Evolutionary conservation across 2,888 invertebrate species (phyloP).

Genomic region (Thymelicus lineola): DNA sequence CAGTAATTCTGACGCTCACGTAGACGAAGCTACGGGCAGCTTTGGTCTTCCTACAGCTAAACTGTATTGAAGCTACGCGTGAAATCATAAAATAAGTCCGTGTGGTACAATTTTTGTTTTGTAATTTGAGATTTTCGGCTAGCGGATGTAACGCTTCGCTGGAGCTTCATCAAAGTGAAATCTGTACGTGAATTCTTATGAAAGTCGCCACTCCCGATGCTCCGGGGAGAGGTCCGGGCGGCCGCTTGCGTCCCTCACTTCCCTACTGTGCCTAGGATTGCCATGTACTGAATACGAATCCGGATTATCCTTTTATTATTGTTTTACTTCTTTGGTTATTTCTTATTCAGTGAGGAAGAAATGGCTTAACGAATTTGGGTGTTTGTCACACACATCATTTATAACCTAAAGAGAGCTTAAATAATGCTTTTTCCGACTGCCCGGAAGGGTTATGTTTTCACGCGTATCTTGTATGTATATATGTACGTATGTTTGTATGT

Average conservation of each 20-base stretch:
- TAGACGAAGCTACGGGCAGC: no score
- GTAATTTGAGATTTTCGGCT: constrained; percentile 28
- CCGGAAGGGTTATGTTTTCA: no score
- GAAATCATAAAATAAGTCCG: background rate
- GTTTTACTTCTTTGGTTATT: no score
- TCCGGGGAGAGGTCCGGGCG: constrained; percentile 41
- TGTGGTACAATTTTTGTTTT: constrained; percentile 32
- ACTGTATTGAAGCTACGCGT: constrained; percentile 1
- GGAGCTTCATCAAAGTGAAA: constrained; percentile 54
- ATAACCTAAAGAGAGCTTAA: no score
- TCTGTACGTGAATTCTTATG: constrained; percentile 60
- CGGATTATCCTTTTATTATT: background rate
- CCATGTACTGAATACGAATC: background rate
- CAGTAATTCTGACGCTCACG: no score
- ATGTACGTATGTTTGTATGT: no score
- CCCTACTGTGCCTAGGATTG: constrained; percentile 32
- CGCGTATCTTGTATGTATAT: no score
- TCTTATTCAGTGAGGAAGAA: no score
- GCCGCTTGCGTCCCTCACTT: constrained; percentile 42
- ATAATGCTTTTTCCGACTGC: no score
- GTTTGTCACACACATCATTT: no score
- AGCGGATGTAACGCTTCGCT: constrained; percentile 42
- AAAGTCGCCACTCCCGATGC: constrained; percentile 52
- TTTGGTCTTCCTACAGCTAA: no score
- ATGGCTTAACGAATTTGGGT: no score